Base-by-base conservation (phyloP, 2,797 vertebrate genomes). In the Coreius guichenoti region DNA sequence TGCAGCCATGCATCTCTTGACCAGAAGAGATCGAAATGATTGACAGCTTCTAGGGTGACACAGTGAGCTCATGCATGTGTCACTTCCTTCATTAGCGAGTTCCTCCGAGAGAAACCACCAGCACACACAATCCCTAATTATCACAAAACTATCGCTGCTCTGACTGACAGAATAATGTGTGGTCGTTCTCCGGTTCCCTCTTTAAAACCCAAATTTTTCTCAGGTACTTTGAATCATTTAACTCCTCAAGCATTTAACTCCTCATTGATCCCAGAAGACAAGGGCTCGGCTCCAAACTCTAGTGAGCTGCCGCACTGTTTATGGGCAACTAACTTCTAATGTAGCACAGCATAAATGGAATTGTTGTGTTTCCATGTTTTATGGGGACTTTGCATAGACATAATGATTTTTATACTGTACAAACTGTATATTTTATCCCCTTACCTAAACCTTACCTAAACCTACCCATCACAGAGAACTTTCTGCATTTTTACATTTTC, bases 11-110 rank as follows among this genome's bases (percentile, higher is more conserved):
- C 73, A 3, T 67, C 47, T 69, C 23, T 76, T 77, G 49, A 83
- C 63, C 33, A 77, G 61, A 31, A 78, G 74, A 56, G 47, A 78
- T 21, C 1, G 21, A 8, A 56, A 43, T 84, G 74, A 84, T 56
- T 58, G 82, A 84, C 82, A 84, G 73, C n/a, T 78, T 51, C 16
- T 29, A 8, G 19, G 21, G 73, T 29, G 82, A 69, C 74, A 58
- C 74, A 78, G 47, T 69, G 29, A 77, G 33, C 63, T 43, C 63
- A 43, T 19, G 73, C 61, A 58, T 3, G n/a, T 69, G 82, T 83
- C 81, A 83, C 80, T 81, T 81, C 31, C 65, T 81, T 77, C 61
- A 77, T 69, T 61, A 84, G 36, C 26, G 4, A 14, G n/a, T 36
- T 84, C 63, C 65, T 79, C 67, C 26, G 83, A 63, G 76, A 69